These are phyloP conservation scores for Caranx melampygus DNA, from an alignment of 2,113 vertebrate genomes.

Conservation along the genomic window DNA sequence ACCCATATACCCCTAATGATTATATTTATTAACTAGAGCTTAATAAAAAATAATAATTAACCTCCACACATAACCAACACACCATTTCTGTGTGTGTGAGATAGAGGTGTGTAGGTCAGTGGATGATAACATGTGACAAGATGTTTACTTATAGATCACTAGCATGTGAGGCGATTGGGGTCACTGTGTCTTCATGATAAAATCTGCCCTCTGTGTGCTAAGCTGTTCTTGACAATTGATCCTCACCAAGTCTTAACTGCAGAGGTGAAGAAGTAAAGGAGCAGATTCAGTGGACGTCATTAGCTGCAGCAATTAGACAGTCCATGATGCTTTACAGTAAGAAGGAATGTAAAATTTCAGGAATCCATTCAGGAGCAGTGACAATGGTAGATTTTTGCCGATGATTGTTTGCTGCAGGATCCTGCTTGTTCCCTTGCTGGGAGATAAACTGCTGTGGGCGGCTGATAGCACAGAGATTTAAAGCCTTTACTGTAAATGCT, in stretches of 20 bases:
- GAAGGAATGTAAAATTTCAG: not conserved
- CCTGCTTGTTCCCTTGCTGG: constrained; percentile 16
- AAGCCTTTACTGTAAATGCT: constrained; percentile 39
- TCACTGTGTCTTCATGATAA: constrained; percentile 24
- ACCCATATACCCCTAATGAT: no score
- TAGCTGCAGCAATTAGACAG: not conserved
- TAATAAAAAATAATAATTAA: not conserved
- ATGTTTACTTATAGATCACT: constrained; percentile 31
- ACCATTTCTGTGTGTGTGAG: not conserved
- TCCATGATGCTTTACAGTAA: constrained; percentile 7
- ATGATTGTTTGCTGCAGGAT: constrained; percentile 10
- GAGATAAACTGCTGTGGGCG: constrained; percentile 55
- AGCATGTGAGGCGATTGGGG: not conserved
- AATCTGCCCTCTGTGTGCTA: constrained; percentile 32
- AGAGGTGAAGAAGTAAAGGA: not conserved
- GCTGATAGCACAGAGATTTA: constrained; percentile 53
- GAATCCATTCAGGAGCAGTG: constrained; percentile 19
- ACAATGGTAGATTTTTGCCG: constrained; percentile 38
- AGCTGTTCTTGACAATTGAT: constrained; percentile 45
- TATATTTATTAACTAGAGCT: not conserved
- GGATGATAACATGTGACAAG: not conserved
- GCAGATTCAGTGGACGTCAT: not conserved
- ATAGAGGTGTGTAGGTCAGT: not conserved
- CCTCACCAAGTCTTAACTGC: constrained; percentile 9
- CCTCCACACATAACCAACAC: not conserved